These are phyloP conservation scores for Orthonevra nobilis DNA, from an alignment of 2,888 invertebrate genomes.

Conservation along the genomic window DNA sequence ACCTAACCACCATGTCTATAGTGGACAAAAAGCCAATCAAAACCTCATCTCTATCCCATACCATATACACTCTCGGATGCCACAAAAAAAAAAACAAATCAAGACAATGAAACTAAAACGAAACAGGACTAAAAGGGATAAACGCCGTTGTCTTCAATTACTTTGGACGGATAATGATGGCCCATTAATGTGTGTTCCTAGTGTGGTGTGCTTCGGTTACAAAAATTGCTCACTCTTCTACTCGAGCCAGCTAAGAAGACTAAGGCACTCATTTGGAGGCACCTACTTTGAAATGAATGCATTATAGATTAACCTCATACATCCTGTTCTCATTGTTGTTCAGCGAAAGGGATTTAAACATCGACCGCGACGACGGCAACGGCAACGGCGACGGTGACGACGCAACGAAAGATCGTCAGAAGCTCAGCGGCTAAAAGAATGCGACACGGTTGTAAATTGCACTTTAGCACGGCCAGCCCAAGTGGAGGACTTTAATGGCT, in stretches of 20 bases:
- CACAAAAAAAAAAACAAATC: not conserved
- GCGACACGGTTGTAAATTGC: constrained; percentile 68
- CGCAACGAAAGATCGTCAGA: constrained; percentile 21
- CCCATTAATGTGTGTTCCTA: constrained; percentile 42
- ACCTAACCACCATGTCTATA: not conserved
- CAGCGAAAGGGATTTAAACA: constrained; percentile 18
- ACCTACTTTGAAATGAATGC: constrained; percentile 36
- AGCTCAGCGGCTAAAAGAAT: constrained; percentile 52
- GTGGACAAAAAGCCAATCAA: constrained; percentile 47
- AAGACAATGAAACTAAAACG: not conserved
- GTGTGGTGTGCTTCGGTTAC: constrained; percentile 25
- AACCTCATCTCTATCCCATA: constrained; percentile 18
- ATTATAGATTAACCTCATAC: constrained; percentile 57
- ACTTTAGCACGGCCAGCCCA: constrained; percentile 25
- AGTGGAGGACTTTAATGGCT: constrained; percentile 16
- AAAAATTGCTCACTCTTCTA: constrained; percentile 42
- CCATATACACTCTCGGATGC: not conserved
- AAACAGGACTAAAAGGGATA: too few species aligned
- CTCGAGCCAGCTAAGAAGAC: too few species aligned
- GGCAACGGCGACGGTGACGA: too few species aligned
- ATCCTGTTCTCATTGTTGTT: constrained; percentile 41
- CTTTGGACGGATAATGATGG: constrained; percentile 50
- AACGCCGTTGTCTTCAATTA: constrained; percentile 62
- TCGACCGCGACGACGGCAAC: not conserved
- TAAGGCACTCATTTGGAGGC: not conserved